A percentile compares a stretch with the other conserved stretches of the same genome.
Conservation (phyloP, 1,140 invertebrate species). For the Himalopsyche phryganea region DNA sequence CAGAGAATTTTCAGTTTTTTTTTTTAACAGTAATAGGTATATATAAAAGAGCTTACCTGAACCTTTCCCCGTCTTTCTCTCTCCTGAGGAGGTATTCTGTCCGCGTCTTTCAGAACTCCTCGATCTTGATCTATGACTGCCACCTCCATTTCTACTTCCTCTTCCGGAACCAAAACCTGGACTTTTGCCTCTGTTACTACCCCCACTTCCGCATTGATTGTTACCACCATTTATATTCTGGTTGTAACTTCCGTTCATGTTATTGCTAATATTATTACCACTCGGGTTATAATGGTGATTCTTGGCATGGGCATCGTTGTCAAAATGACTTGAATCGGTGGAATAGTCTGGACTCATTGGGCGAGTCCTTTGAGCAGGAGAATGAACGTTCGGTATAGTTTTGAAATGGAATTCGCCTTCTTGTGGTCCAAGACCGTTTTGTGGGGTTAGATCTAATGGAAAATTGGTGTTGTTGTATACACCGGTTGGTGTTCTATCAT, state of each 20-base stretch:
- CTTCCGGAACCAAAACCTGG: conserved; percentile 14
- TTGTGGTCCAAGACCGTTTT: conserved; percentile 12
- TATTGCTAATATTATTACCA: neutral
- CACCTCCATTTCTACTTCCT: conserved; percentile 23
- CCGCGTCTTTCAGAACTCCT: conserved; percentile 27
- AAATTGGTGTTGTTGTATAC: conserved; percentile 15
- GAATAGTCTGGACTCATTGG: conserved; percentile 29
- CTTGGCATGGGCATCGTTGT: conserved; percentile 25
- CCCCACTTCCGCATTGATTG: neutral
- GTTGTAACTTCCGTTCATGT: neutral
- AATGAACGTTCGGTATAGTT: neutral
- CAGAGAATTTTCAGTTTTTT: too few species aligned
- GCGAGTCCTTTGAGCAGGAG: neutral
- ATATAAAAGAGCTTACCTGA: conserved; percentile 23
- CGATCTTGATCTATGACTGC: conserved; percentile 27
- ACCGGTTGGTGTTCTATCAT: conserved; percentile 5
- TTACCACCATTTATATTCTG: neutral
- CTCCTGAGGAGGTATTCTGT: conserved; percentile 24
- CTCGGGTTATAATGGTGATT: neutral
- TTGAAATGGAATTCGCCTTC: neutral
- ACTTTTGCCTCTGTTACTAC: conserved; percentile 25
- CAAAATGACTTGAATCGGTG: conserved; percentile 27
- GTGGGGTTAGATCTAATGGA: conserved; percentile 5
- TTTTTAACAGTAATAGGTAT: too few species aligned
- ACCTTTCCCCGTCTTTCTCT: conserved; percentile 25